Conservation (phyloP, 1,140 invertebrate species). For the Amphibalanus amphitrite region DNA sequence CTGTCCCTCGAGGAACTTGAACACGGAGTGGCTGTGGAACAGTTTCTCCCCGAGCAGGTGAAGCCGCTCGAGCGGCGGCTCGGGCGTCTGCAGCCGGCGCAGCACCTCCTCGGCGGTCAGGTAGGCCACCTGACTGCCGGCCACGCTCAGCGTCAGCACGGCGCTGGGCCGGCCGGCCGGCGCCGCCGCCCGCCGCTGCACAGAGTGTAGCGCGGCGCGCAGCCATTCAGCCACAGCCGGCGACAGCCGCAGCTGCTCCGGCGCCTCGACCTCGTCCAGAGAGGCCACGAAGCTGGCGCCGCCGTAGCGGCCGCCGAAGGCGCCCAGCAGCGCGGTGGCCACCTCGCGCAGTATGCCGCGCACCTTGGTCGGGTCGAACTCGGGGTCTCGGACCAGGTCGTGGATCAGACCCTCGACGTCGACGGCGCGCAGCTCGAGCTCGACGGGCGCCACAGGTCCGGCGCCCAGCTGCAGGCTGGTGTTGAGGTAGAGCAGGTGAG, state of each 20-base stretch:
- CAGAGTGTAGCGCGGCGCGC: background rate
- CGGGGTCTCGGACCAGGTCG: background rate
- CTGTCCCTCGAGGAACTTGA: background rate
- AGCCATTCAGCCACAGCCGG: background rate
- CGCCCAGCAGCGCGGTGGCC: background rate
- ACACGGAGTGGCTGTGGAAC: background rate
- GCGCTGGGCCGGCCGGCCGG: too few relatives aligned
- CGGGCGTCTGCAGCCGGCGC: background rate
- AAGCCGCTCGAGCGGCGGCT: background rate
- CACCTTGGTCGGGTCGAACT: background rate
- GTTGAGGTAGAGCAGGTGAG: background rate
- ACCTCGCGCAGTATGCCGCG: background rate
- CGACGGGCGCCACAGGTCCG: background rate
- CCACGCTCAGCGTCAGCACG: background rate
- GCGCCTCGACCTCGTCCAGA: too few relatives aligned
- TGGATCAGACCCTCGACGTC: background rate
- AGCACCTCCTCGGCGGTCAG: background rate
- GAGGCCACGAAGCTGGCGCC: background rate
- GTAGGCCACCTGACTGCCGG: background rate
- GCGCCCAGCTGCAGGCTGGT: background rate
- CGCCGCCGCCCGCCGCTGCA: background rate
- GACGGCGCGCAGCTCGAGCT: background rate
- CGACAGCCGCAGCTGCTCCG: background rate
- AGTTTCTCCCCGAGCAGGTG: background rate
- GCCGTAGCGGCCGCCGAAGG: background rate